A percentile compares a stretch with the other conserved stretches of the same genome.
These are phyloP conservation scores for Rhingia campestris DNA, from an alignment of 2,888 invertebrate genomes.

Conservation along the genomic window DNA sequence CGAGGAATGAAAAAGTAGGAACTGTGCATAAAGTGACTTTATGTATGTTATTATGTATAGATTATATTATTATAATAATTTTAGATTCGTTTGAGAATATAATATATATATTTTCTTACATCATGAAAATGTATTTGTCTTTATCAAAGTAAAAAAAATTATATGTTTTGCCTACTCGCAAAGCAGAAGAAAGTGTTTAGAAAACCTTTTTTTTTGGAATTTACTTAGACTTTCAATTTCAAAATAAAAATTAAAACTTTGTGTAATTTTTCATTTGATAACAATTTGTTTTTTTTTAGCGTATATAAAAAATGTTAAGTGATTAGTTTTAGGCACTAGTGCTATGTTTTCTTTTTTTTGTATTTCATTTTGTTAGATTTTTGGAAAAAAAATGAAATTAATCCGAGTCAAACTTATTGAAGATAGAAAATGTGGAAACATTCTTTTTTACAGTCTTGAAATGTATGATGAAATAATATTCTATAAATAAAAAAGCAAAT, in stretches of 20 bases:
- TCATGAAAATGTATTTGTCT: conserved; percentile 29
- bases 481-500: conserved; percentile 31
- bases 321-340: conserved; percentile 80
- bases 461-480: conserved; percentile 21
- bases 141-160: conserved; percentile 13
- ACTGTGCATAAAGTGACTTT: conserved; percentile 66
- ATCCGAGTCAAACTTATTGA: background rate
- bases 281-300: conserved; percentile 60
- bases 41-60: conserved; percentile 42
- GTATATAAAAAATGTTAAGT: conserved; percentile 75
- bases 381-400: conserved; percentile 41
- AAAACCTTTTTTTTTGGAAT: conserved; percentile 26
- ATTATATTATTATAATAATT: conserved; percentile 11
- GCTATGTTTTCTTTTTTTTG: conserved; percentile 76
- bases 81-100: conserved; percentile 45
- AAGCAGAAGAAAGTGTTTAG: conserved; percentile 43
- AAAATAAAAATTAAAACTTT: conserved; percentile 43
- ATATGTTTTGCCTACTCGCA: conserved; percentile 18
- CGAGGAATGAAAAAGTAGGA: conserved; percentile 58
- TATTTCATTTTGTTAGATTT: conserved; percentile 64
- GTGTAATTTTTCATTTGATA: conserved; percentile 45
- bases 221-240: conserved; percentile 22
- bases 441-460: conserved; percentile 54
- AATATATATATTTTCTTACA: conserved; percentile 30
- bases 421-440: conserved; percentile 4